Percentiles rank a stretch among this genome's conserved stretches.
These are phyloP conservation scores for Dioctria rufipes DNA, from an alignment of 2,888 invertebrate genomes.

Conservation along the genomic window DNA sequence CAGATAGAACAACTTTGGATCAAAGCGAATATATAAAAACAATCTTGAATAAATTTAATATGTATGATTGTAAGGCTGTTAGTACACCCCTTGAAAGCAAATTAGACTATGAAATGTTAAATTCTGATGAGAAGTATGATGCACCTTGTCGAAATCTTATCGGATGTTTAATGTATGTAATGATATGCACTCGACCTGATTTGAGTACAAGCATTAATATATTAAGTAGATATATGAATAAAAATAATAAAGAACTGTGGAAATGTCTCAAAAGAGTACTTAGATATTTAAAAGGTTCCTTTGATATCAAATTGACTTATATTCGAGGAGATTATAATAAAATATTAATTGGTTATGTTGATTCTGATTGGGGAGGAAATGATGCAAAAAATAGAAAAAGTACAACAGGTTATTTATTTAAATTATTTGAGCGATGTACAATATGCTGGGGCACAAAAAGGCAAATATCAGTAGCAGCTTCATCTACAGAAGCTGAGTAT, in stretches of 20 bases:
- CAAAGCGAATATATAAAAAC: constrained; percentile 57
- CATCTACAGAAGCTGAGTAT: too few species aligned
- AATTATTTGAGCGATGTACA: too few species aligned
- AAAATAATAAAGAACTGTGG: constrained; percentile 57
- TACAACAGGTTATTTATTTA: constrained; percentile 51
- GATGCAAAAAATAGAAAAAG: constrained; percentile 53
- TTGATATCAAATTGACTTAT: constrained; percentile 55
- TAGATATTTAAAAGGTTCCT: constrained; percentile 41
- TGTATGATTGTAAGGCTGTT: constrained; percentile 58
- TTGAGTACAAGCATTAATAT: constrained; percentile 46
- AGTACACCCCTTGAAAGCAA: constrained; percentile 58
- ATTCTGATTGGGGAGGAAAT: too few species aligned
- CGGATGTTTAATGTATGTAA: constrained; percentile 58
- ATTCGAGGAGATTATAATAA: background rate
- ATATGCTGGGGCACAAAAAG: too few species aligned
- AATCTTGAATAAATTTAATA: constrained; percentile 57
- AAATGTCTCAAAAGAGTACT: constrained; percentile 54
- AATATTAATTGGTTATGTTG: too few species aligned
- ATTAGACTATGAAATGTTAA: constrained; percentile 61
- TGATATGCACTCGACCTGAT: constrained; percentile 58
- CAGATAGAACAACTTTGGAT: constrained; percentile 53
- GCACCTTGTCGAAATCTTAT: constrained; percentile 60
- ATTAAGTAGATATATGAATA: constrained; percentile 55
- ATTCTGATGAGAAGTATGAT: constrained; percentile 61
- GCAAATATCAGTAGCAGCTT: too few species aligned